These are phyloP conservation scores for Talpa occidentalis DNA, from an alignment of 2,113 vertebrate genomes.

Conservation along the genomic window DNA sequence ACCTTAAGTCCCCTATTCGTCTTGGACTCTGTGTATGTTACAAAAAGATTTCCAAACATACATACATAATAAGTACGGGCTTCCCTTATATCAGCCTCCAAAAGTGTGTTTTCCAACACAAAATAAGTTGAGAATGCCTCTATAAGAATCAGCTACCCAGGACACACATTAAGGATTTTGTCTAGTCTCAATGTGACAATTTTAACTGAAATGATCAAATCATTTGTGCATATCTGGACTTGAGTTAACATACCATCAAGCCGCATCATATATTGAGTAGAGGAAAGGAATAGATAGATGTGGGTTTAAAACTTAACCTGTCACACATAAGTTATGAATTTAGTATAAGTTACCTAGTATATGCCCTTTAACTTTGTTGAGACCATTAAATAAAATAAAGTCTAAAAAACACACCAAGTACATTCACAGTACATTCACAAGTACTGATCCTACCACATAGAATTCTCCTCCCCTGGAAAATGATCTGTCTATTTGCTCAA, in stretches of 20 bases:
- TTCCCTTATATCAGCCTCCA: not conserved
- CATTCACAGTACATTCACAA: not conserved
- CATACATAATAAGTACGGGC: not conserved
- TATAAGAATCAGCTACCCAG: not conserved
- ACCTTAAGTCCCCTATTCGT: not conserved
- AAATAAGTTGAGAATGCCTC: not conserved
- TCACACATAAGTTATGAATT: not conserved
- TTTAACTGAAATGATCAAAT: not conserved
- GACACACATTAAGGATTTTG: not conserved
- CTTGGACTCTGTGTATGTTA: not conserved
- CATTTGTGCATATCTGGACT: not conserved
- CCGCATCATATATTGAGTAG: not conserved
- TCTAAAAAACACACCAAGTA: not conserved
- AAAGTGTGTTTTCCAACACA: not conserved
- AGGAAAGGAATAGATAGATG: not conserved
- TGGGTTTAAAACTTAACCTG: slow-evolving; percentile 23
- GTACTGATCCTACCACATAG: not conserved
- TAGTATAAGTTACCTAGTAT: not conserved
- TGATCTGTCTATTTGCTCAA: not conserved
- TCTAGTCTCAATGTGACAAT: not conserved
- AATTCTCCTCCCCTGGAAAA: not conserved
- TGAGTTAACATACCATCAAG: not conserved
- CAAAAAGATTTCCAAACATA: not conserved
- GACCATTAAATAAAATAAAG: slow-evolving; percentile 18
- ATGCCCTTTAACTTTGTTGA: not conserved